A percentile compares a stretch with the other conserved stretches of the same genome.
These are phyloP conservation scores for Leptestheria dahalacensis DNA, from an alignment of 1,140 invertebrate genomes.

Conservation along the genomic window DNA sequence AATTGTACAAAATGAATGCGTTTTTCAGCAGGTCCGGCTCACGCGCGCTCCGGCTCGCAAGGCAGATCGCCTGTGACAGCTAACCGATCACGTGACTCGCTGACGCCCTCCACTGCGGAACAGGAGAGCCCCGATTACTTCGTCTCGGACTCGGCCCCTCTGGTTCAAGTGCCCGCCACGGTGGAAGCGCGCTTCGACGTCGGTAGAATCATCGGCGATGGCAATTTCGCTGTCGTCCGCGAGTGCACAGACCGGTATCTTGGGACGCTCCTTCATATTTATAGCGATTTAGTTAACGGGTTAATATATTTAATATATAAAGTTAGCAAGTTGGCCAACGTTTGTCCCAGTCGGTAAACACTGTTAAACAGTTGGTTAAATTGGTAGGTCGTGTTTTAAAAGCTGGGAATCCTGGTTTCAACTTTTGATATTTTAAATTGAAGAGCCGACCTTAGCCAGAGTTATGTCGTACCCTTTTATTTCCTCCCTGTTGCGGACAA, in stretches of 20 bases:
- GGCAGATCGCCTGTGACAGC: not conserved
- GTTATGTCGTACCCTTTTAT: too few species aligned
- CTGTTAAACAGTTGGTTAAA: too few species aligned
- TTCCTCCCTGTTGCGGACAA: too few species aligned
- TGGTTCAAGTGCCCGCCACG: conserved; percentile 18
- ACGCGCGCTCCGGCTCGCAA: not conserved
- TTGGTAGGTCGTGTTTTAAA: too few species aligned
- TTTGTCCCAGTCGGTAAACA: too few species aligned
- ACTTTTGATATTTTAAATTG: too few species aligned
- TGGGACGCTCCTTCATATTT: not conserved
- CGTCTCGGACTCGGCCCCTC: not conserved
- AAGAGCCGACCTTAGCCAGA: too few species aligned
- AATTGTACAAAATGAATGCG: too few species aligned
- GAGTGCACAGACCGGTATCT: conserved; percentile 53
- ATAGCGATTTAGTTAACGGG: too few species aligned
- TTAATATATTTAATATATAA: too few species aligned
- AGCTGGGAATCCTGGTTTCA: too few species aligned
- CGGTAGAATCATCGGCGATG: conserved; percentile 59
- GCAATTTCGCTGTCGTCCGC: conserved; percentile 84
- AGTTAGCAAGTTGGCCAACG: too few species aligned
- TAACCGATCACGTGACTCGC: not conserved
- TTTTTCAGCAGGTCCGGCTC: not conserved
- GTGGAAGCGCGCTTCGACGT: conserved; percentile 35
- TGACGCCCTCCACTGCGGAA: not conserved
- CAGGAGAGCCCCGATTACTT: not conserved